A percentile compares a stretch with the other conserved stretches of the same genome.
phyloP scores from a whole-genome alignment of 30 jellyfish, hydroid and myxozoan species.

The Aurelia coerulea region DNA sequence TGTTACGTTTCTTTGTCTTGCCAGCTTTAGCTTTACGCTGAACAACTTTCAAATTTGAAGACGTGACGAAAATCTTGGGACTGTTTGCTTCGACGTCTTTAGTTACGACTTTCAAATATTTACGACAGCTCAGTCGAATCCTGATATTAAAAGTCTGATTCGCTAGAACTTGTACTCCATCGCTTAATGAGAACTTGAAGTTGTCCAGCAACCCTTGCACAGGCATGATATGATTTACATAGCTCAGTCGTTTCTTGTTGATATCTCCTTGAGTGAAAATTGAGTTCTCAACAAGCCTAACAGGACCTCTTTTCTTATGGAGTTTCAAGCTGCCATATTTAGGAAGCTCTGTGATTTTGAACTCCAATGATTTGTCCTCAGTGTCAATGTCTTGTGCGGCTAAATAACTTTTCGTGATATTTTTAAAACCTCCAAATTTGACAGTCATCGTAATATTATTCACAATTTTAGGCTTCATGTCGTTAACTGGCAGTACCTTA shows the following conservation, averaged over 20 bases:
- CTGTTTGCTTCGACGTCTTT: slow-evolving; percentile 20
- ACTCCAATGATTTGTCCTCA: slow-evolving; percentile 5
- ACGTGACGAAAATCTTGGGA: slow-evolving; percentile 19
- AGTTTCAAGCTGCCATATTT: slow-evolving; percentile 46
- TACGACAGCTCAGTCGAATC: slow-evolving; percentile 57
- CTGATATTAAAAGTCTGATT: slow-evolving; percentile 35
- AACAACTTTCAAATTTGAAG: slow-evolving; percentile 30
- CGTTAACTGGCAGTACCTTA: slow-evolving; percentile 48
- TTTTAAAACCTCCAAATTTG: slow-evolving; percentile 30
- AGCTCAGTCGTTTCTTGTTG: slow-evolving; percentile 31
- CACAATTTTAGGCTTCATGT: slow-evolving; percentile 35
- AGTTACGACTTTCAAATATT: slow-evolving; percentile 28
- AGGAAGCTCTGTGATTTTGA: slow-evolving; percentile 37
- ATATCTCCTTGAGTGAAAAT: slow-evolving; percentile 62
- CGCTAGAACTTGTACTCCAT: slow-evolving; percentile 22
- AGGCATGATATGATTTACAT: slow-evolving; percentile 52
- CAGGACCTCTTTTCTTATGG: not conserved
- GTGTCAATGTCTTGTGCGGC: slow-evolving; percentile 62
- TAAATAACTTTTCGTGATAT: slow-evolving; percentile 40
- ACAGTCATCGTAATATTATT: slow-evolving; percentile 53
- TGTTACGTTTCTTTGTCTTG: not conserved
- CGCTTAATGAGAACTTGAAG: slow-evolving; percentile 27
- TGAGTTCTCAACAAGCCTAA: slow-evolving; percentile 1
- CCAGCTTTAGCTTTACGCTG: not conserved
- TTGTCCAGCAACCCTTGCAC: slow-evolving; percentile 23